Conservation (phyloP, 1,140 invertebrate genomes). For the Lordiphosa mommai region DNA sequence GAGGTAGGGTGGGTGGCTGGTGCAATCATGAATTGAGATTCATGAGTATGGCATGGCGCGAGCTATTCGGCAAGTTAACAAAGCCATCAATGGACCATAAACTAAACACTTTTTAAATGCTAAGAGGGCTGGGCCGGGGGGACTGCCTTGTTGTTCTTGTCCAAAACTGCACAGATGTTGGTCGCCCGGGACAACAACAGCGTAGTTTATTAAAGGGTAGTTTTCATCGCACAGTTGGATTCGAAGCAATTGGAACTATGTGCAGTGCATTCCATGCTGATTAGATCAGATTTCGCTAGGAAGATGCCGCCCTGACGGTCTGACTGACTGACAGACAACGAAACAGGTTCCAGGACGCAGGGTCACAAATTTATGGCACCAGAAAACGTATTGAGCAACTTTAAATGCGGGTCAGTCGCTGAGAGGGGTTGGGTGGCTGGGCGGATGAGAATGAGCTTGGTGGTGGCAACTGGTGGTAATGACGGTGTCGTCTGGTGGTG, state of each 20-base stretch:
- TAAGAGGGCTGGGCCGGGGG: conserved; percentile 4
- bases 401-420: conserved; percentile 66
- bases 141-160: too few species aligned
- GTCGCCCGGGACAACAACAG: conserved; percentile 12
- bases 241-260: too few species aligned
- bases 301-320: conserved; percentile 52
- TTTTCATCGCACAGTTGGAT: conserved; percentile 77
- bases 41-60: conserved; percentile 27
- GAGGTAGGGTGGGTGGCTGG: conserved; percentile 22
- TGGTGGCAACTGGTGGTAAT: conserved; percentile 59
- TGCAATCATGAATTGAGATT: conserved; percentile 48
- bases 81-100: conserved; percentile 79
- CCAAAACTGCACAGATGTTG: conserved; percentile 67
- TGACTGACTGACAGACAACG: conserved; percentile 16
- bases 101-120: conserved; percentile 79
- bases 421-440: conserved; percentile 3
- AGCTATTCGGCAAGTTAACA: conserved; percentile 67
- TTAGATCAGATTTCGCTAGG: conserved; percentile 67
- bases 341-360: conserved; percentile 54
- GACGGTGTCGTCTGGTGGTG: conserved; percentile 64
- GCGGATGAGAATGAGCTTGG: neutral
- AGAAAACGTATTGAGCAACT: conserved; percentile 78
- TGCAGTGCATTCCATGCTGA: conserved; percentile 46
- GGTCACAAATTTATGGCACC: conserved; percentile 72
- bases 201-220: conserved; percentile 77